Evolutionary conservation across 2,888 invertebrate species (phyloP).

Genomic region (Orthosia cruda): DNA sequence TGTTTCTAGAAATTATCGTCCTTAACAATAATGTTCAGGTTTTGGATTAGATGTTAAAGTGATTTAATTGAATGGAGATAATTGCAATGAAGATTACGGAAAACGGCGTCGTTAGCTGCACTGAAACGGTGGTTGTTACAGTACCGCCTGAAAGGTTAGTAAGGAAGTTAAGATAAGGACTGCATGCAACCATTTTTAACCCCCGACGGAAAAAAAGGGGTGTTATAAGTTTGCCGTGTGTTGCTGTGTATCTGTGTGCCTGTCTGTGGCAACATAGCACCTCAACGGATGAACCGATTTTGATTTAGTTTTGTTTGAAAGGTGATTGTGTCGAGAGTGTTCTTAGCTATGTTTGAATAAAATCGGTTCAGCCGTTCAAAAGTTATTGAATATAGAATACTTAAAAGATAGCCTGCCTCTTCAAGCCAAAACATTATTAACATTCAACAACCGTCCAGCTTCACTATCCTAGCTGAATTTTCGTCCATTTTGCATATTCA

Average conservation of each 20-base stretch:
- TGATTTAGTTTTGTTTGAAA: no score
- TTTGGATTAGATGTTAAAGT: slow-evolving; percentile 41
- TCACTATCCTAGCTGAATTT: background rate
- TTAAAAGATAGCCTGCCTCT: background rate
- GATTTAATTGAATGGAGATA: slow-evolving; percentile 45
- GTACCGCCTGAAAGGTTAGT: slow-evolving; percentile 72
- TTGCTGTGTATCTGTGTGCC: no score
- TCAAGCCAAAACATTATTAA: background rate
- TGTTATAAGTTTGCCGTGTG: no score
- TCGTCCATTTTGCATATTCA: slow-evolving; percentile 16
- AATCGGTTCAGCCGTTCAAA: no score
- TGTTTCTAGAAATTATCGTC: slow-evolving; percentile 41
- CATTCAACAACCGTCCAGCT: background rate
- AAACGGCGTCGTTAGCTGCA: slow-evolving; percentile 68
- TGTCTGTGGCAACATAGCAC: no score
- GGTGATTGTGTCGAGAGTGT: no score
- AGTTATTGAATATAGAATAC: no score
- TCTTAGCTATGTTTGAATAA: no score
- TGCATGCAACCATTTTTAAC: slow-evolving; percentile 21
- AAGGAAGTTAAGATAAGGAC: slow-evolving; percentile 45
- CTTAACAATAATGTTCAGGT: slow-evolving; percentile 34
- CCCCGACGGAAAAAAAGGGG: no score
- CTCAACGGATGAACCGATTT: no score
- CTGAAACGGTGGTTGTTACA: slow-evolving; percentile 63
- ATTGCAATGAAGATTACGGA: slow-evolving; percentile 85